Percentiles rank a stretch among this genome's conserved stretches.
These are phyloP conservation scores for Tetramorium alpestre DNA, from an alignment of 1,140 invertebrate species.

Conservation along the genomic window DNA sequence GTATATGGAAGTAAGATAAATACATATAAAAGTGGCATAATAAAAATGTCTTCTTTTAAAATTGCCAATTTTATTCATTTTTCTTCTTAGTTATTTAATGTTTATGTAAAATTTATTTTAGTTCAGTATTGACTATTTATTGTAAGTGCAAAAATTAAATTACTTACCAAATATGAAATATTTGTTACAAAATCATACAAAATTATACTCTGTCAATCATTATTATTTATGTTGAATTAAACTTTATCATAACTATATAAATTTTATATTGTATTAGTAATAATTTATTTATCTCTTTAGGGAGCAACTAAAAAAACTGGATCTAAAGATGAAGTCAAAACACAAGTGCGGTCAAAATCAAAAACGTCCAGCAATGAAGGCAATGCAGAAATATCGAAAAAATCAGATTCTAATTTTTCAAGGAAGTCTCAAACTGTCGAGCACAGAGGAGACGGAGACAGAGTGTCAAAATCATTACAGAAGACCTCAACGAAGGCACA, in stretches of 20 bases:
- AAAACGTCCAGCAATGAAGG: slow-evolving; percentile 18
- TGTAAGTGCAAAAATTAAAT: not conserved
- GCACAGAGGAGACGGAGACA: slow-evolving; percentile 32
- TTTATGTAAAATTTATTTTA: not conserved
- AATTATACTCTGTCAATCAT: not conserved
- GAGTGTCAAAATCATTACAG: slow-evolving; percentile 30
- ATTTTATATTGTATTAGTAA: not conserved
- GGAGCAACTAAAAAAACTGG: too few relatives aligned
- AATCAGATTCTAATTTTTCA: slow-evolving; percentile 31
- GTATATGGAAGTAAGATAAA: not conserved
- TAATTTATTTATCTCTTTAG: slow-evolving; percentile 3
- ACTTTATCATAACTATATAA: not conserved
- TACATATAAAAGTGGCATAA: not conserved
- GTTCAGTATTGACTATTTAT: not conserved
- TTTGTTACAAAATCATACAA: not conserved
- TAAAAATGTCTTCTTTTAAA: not conserved
- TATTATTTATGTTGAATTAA: not conserved
- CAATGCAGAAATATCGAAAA: slow-evolving; percentile 22
- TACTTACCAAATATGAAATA: not conserved
- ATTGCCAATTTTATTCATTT: not conserved
- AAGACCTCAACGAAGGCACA: slow-evolving; percentile 39
- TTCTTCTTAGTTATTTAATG: not conserved
- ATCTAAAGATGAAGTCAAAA: too few relatives aligned
- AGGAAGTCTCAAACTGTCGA: slow-evolving; percentile 22
- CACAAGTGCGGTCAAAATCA: too few relatives aligned